Base-by-base conservation (phyloP, 2,113 vertebrate species). In the Oxyruncus cristatus region DNA sequence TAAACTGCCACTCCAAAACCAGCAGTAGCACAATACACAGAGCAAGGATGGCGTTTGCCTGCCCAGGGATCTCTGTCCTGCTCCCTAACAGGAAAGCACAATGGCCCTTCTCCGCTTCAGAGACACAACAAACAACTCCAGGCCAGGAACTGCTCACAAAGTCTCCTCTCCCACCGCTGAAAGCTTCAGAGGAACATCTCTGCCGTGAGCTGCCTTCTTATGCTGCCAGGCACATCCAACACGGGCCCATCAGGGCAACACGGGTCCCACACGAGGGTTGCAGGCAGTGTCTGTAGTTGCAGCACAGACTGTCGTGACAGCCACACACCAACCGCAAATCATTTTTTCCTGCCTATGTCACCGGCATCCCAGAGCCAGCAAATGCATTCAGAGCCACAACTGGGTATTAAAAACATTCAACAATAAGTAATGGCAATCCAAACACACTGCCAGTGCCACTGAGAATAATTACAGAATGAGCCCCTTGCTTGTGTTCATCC, bases 321-420 rank as follows among this genome's bases (percentile, higher is more conserved):
- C 58, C 91, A 68, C 86, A 39, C 6, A 20, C n/a, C 6, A 61
- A 76, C 63, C 26, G 1, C 88, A 52, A 68, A 76, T 39, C 9
- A 74, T 89, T 77, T 96, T 85, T 83, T 79, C 74, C 81, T 75
- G 80, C 33, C 91, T 91, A 53, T 84, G 77, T 87, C 94, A 87
- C 73, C 61, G 52, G 39, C 67, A 92, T 17, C 75, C 41, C 35
- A 3, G 71, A 88, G 96, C 88, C 92, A 91, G 78, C 53, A 85
- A 82, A 92, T 22, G 44, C 52, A 92, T 75, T 78, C 78, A 82
- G 62, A 91, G 75, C 74, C 56, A 18, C 75, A 73, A 68, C 0
- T 71, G 72, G 79, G 88, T 80, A 84, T 77, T 91, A 35, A 70
- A 93, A 84, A 66, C 52, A 46, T 70, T 44, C 73, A 71, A 80